A percentile compares a stretch with the other conserved stretches of the same genome.
These are phyloP conservation scores for Salminus brasiliensis DNA, from an alignment of 2,113 vertebrate genomes.

Conservation along the genomic window DNA sequence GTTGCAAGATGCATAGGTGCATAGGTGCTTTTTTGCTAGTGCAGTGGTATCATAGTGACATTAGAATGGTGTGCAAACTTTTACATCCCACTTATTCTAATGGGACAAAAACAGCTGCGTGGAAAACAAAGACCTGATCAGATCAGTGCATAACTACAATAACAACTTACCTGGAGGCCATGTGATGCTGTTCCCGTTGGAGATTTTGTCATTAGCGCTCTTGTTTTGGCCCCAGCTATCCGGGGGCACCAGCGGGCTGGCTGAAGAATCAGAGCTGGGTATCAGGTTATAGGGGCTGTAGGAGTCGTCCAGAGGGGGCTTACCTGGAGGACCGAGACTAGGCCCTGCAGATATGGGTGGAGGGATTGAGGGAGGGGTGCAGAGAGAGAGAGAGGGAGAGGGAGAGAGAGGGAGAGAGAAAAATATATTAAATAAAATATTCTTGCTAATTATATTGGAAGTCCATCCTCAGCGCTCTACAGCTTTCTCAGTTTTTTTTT, in stretches of 20 bases:
- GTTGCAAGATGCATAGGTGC: no score
- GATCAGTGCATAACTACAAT: conserved; percentile 65
- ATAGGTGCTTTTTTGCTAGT: no score
- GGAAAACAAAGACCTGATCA: no score
- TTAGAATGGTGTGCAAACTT: no score
- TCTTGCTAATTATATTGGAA: no score
- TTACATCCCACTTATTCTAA: no score
- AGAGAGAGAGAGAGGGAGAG: neutral
- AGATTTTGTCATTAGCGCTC: conserved; percentile 92
- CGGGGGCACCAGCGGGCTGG: conserved; percentile 88
- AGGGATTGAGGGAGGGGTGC: conserved; percentile 74
- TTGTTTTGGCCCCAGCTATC: conserved; percentile 98
- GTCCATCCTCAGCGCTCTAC: no score
- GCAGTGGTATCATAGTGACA: no score
- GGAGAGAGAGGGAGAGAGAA: neutral
- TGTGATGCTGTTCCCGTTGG: conserved; percentile 95
- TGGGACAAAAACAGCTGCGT: no score
- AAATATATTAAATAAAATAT: neutral
- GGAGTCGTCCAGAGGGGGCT: conserved; percentile 92
- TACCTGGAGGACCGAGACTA: conserved; percentile 85
- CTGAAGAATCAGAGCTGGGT: conserved; percentile 88
- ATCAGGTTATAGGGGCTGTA: conserved; percentile 94
- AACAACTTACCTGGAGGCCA: conserved; percentile 97
- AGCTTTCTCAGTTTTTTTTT: no score
- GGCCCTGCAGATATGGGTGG: conserved; percentile 85